Evolutionary conservation across 2,797 vertebrate species (phyloP).

Genomic region (Amblyopsis hoosieri): DNA sequence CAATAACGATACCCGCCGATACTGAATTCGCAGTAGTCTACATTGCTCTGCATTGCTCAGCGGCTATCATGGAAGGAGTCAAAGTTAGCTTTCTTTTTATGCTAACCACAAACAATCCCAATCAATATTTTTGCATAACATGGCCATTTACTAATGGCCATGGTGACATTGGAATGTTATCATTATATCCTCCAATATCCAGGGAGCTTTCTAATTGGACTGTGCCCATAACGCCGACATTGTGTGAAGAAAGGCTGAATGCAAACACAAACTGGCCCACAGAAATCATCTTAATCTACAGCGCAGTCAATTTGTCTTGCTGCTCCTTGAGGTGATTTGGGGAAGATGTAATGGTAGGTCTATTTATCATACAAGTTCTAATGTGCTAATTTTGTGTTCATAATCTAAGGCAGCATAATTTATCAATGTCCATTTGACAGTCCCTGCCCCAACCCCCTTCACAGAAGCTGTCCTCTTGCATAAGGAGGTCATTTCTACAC

Average conservation of each 20-base stretch:
- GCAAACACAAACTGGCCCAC: conserved; percentile 25
- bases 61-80: too few relatives aligned
- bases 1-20: too few relatives aligned
- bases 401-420: conserved; percentile 86
- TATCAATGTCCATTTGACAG: conserved; percentile 91
- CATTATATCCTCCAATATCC: conserved; percentile 9
- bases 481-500: conserved; percentile 89
- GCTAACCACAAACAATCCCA: not conserved
- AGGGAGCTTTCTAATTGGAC: conserved; percentile 14
- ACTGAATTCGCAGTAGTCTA: too few relatives aligned
- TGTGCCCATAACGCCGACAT: not conserved
- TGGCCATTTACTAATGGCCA: conserved; percentile 20
- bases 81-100: too few relatives aligned
- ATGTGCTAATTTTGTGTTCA: conserved; percentile 86
- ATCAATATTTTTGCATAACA: conserved; percentile 11
- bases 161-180: conserved; percentile 5
- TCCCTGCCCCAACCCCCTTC: conserved; percentile 43
- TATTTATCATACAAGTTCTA: conserved; percentile 86
- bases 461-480: conserved; percentile 82
- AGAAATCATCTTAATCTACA: conserved; percentile 58
- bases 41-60: too few relatives aligned
- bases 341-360: conserved; percentile 61
- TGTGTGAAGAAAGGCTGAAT: conserved; percentile 19
- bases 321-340: conserved; percentile 62
- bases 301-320: conserved; percentile 63